Evolutionary conservation across 2,797 vertebrate genomes (phyloP), one percentile per base, ranked within the genome.

Genomic region (Pampus argenteus): DNA sequence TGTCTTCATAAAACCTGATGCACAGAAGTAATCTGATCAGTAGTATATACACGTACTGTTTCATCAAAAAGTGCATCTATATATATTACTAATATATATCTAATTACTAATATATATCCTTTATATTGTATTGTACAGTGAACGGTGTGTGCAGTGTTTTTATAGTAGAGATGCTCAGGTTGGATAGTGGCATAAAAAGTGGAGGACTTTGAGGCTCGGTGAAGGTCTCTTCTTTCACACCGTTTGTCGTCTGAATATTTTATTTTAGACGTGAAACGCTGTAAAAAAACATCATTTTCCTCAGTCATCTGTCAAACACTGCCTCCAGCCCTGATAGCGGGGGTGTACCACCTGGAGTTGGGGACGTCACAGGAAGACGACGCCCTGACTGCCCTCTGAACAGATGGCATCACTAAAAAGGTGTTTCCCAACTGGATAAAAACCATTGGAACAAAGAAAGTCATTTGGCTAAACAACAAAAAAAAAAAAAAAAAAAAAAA

Each of bases 361-460:
- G 18, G 58, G 55, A 23, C 55, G 50, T 56, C 36, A 18, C 26
- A 31, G 57, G 40, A 36, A 40, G 42, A 65, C 77, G 55, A 48
- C n/a, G n/a, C n/a, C n/a, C n/a, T n/a, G n/a, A n/a, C n/a, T 49
- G 52, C 10, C 52, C n/a, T 72, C 29, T 50, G 31, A 77, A 71
- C 74, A 82, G 71, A 78, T 76, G 76, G 67, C 56, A 60, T 74
- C 61, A 76, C 66, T 70, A 72, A n/a, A n/a, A n/a, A 52, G 15
- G 5, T 59, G 71, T 59, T 66, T 63, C 62, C 69, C 49, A 59
- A 50, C 22, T 25, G 66, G 44, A 70, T 55, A 57, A 38, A 29
- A 44, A 14, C 34, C 47, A 36, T 54, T 29, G 47, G 20, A 45
- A 61, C 40, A 14, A 44, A 17, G 26, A 40, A 47, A 58, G 38